phyloP scores from a whole-genome alignment of 2,113 vertebrate species.

The Psammodynastes pulverulentus region DNA sequence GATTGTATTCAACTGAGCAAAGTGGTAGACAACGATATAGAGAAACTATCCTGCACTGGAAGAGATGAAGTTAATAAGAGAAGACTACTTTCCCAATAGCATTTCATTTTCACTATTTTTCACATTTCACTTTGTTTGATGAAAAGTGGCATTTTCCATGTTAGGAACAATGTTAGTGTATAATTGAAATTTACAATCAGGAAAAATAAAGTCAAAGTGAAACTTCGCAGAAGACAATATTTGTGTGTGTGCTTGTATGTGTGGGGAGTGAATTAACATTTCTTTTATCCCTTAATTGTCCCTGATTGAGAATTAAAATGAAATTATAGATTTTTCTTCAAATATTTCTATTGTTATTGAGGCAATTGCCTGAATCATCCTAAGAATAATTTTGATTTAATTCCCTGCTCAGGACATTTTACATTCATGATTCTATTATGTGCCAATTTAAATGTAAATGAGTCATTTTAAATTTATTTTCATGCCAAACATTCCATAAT shows the following conservation, averaged over 20 bases:
- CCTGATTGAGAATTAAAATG: not conserved
- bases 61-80: not conserved
- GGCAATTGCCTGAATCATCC: not conserved
- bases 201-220: not conserved
- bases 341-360: not conserved
- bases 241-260: not conserved
- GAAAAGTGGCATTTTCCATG: not conserved
- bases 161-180: not conserved
- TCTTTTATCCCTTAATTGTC: not conserved
- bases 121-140: not conserved
- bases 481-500: not conserved
- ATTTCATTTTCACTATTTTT: not conserved
- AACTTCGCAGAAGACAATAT: not conserved
- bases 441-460: not conserved
- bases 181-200: not conserved
- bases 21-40: not conserved
- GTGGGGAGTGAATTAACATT: not conserved
- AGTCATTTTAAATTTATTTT: not conserved
- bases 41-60: not conserved
- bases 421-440: not conserved
- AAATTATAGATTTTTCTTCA: not conserved
- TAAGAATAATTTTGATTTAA: not conserved
- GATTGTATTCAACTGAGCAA: not conserved
- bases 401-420: not conserved
- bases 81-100: not conserved